Conservation (phyloP, 2,888 invertebrate species). For the Galerucella pusilla region DNA sequence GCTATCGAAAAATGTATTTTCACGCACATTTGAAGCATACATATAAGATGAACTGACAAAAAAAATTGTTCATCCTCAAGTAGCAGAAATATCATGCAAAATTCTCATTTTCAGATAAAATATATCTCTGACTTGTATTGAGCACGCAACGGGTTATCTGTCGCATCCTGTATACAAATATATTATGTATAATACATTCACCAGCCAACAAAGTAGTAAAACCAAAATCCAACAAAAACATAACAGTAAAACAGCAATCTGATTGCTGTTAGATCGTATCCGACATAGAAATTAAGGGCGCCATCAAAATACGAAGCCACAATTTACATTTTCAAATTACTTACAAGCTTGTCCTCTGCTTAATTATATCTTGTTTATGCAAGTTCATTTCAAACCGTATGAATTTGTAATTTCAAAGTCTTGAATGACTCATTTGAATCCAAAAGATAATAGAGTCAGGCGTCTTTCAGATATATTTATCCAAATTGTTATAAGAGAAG, state of each 20-base stretch:
- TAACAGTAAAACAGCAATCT: conserved; percentile 55
- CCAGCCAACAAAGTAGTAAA: conserved; percentile 51
- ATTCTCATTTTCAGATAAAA: too few species aligned
- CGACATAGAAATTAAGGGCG: conserved; percentile 49
- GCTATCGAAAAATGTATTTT: too few species aligned
- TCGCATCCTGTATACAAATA: not conserved
- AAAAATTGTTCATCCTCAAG: too few species aligned
- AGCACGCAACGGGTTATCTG: conserved; percentile 3
- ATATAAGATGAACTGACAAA: too few species aligned
- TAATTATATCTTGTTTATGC: conserved; percentile 36
- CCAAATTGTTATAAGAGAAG: conserved; percentile 20
- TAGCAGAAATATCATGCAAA: too few species aligned
- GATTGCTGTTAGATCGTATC: conserved; percentile 53
- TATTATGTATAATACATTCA: conserved; percentile 32
- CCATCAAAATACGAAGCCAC: conserved; percentile 42
- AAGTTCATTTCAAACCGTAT: conserved; percentile 28
- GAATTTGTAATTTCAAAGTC: conserved; percentile 30
- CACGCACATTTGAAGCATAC: too few species aligned
- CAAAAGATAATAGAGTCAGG: conserved; percentile 22
- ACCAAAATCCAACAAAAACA: conserved; percentile 53
- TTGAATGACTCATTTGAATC: conserved; percentile 11
- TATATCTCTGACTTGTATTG: too few species aligned
- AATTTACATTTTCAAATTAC: conserved; percentile 41
- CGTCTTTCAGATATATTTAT: conserved; percentile 13
- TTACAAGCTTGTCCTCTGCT: conserved; percentile 26